These are phyloP conservation scores for Amphiduros pacificus DNA, from an alignment of 2,888 invertebrate species.

Conservation along the genomic window DNA sequence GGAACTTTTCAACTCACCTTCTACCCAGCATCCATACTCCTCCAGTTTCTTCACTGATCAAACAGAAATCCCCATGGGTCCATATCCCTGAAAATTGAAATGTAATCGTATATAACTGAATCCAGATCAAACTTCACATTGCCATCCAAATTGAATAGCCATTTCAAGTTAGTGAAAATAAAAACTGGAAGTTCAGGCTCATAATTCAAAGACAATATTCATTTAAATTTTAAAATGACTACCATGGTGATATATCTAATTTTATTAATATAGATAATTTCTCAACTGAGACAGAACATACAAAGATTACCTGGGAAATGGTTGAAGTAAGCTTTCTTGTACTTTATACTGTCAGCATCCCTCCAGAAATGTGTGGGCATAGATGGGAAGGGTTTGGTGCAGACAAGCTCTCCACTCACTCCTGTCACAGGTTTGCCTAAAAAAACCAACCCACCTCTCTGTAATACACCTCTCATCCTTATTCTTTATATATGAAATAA, in stretches of 20 bases:
- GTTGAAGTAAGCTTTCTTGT: conserved; percentile 62
- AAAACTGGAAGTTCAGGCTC: too few relatives aligned
- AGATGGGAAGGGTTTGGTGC: conserved; percentile 64
- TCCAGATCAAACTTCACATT: background rate
- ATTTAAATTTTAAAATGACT: too few relatives aligned
- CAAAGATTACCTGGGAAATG: conserved; percentile 59
- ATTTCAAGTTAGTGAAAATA: too few relatives aligned
- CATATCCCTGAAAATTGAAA: conserved; percentile 60
- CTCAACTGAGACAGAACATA: too few relatives aligned
- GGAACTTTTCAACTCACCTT: too few relatives aligned
- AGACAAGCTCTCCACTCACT: conserved; percentile 65
- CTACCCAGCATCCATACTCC: conserved; percentile 66
- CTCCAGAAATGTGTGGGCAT: conserved; percentile 66
- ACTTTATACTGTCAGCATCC: conserved; percentile 58
- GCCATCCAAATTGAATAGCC: too few relatives aligned
- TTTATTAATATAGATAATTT: too few relatives aligned
- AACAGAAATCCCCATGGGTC: conserved; percentile 66
- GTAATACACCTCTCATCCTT: too few relatives aligned
- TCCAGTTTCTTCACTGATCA: conserved; percentile 61
- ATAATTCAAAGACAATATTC: too few relatives aligned
- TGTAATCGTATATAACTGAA: background rate
- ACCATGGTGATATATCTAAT: too few relatives aligned
- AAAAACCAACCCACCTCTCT: background rate
- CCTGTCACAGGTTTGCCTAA: conserved; percentile 61
- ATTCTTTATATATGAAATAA: too few relatives aligned